Evolutionary conservation across 2,888 invertebrate genomes (phyloP).

Genomic region (Sinelater perroti): DNA sequence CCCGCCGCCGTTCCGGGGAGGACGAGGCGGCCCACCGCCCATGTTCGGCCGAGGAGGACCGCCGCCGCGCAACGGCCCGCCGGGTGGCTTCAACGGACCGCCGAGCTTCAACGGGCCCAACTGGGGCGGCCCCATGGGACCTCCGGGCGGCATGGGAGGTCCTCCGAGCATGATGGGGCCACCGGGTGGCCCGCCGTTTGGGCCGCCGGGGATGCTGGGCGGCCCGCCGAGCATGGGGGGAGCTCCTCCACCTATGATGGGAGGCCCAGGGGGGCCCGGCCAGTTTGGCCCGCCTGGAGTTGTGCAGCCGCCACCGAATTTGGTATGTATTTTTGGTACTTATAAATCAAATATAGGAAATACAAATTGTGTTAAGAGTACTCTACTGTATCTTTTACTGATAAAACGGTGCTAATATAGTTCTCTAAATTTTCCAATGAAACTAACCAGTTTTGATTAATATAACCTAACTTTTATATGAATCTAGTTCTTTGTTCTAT

Average conservation of each 20-base stretch:
- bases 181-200: constrained; percentile 63
- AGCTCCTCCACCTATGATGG: constrained; percentile 58
- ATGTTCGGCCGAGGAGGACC: constrained; percentile 64
- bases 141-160: constrained; percentile 63
- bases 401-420: too few relatives aligned
- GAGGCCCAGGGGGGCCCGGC: constrained; percentile 26
- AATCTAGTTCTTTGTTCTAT: too few relatives aligned
- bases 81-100: constrained; percentile 64
- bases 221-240: constrained; percentile 45
- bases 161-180: constrained; percentile 66
- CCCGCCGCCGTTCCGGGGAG: constrained; percentile 56
- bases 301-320: constrained; percentile 52
- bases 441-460: too few relatives aligned
- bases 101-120: constrained; percentile 68
- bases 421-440: too few relatives aligned
- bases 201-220: constrained; percentile 45
- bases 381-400: too few relatives aligned
- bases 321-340: too few relatives aligned
- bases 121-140: constrained; percentile 73
- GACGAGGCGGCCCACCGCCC: constrained; percentile 62
- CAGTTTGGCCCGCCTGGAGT: constrained; percentile 47
- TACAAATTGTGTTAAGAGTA: too few relatives aligned
- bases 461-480: too few relatives aligned
- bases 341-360: too few relatives aligned
- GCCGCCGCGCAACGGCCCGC: constrained; percentile 59